Evolutionary conservation across 1,140 invertebrate genomes (phyloP).

Genomic region (Drosophila prosaltans): DNA sequence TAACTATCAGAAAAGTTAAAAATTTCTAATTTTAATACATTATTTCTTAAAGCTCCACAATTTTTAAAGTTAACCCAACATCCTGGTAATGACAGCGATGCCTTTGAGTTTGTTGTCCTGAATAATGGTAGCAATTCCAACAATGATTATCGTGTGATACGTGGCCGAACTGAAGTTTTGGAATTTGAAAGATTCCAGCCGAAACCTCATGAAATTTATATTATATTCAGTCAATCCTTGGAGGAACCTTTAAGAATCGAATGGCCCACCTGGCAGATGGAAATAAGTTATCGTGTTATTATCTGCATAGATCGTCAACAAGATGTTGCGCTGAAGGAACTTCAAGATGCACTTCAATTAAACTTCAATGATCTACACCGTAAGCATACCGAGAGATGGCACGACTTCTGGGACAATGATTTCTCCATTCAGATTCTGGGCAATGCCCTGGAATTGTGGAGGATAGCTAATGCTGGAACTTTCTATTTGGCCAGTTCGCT

Average conservation of each 20-base stretch:
- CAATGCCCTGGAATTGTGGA: conserved; percentile 82
- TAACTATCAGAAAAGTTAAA: background rate
- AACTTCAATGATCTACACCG: conserved; percentile 29
- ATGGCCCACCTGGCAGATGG: conserved; percentile 79
- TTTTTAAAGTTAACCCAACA: conserved; percentile 41
- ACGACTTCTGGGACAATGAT: conserved; percentile 62
- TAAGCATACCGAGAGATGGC: conserved; percentile 53
- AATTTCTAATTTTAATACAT: too few relatives aligned
- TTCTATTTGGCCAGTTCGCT: conserved; percentile 85
- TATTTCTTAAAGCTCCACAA: conserved; percentile 32
- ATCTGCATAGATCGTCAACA: conserved; percentile 84
- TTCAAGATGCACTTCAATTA: conserved; percentile 77
- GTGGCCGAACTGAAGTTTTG: conserved; percentile 47
- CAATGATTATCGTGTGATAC: conserved; percentile 42
- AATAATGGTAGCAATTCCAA: conserved; percentile 36
- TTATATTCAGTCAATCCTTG: conserved; percentile 58
- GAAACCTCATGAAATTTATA: conserved; percentile 72
- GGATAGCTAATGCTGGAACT: conserved; percentile 84
- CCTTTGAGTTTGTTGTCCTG: conserved; percentile 51
- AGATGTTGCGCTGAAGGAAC: conserved; percentile 84
- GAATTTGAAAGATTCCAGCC: conserved; percentile 83
- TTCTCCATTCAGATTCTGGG: conserved; percentile 83
- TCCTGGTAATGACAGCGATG: conserved; percentile 48
- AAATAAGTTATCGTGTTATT: conserved; percentile 83
- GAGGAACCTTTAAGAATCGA: conserved; percentile 64